Base-by-base conservation (phyloP, 2,888 invertebrate genomes). In the Bombylius discolor region DNA sequence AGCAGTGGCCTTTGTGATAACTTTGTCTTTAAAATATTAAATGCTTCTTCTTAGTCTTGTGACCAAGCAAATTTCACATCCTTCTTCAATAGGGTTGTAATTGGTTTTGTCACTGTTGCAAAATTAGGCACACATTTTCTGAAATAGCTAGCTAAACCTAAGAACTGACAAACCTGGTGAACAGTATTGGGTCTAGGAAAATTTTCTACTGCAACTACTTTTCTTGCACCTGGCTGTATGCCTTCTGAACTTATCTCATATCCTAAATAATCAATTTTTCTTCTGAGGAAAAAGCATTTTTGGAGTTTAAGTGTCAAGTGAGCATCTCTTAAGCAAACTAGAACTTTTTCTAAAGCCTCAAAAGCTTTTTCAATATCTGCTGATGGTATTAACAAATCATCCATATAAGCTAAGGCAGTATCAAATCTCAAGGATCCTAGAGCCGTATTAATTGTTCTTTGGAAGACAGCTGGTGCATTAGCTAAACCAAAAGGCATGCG, bases 401-500 rank as follows among this genome's bases (percentile, higher is more conserved):
- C 61, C 36, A 60, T 23, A 47, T 60, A 60, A 23, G 56, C 55
- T 12, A 56, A n/a, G 13, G 55, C 47, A n/a, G 53, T 48, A 23
- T 45, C 45, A 47, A 51, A 47, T 47, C 31, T 32, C 53, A 60
- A 52, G 39, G 48, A 36, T 52, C 54, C 53, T 14, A 60, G 51
- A 31, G 58, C 59, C 14, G 13, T 50, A 32, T 59, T 58, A 12
- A 60, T 59, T 42, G 54, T 54, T 36, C 70, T 51, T 34, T 64
- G 67, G 52, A 73, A 70, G 34, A 66, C 63, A 13, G 65, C 61
- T 34, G 72, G 71, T n/a, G 63, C 64, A 39, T 68, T 70, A 49
- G 66, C 68, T 5, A 71, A 52, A 5, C 71, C 73, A 62, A 73
- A 74, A 0, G 72, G 71, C 53, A 65, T 64, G 58, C 64, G 58